Percentiles rank a stretch among this genome's conserved stretches.
Evolutionary conservation across 2,888 invertebrate genomes (phyloP).

Genomic region (Morpho achilles): DNA sequence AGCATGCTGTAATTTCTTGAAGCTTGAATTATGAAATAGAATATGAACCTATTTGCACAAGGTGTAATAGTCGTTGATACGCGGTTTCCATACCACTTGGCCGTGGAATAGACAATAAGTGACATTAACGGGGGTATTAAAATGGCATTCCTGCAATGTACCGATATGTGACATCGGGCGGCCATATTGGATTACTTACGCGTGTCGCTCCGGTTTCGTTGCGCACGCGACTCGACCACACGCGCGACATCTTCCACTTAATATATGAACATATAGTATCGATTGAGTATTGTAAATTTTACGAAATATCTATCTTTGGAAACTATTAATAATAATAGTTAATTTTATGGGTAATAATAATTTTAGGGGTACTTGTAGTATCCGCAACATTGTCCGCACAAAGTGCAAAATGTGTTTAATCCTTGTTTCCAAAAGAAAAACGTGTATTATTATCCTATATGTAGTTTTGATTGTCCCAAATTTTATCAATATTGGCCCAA

Average conservation of each 20-base stretch:
- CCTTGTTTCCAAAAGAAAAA: too few species aligned
- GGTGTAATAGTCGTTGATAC: constrained; percentile 21
- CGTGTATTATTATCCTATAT: too few species aligned
- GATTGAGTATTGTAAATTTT: constrained; percentile 1
- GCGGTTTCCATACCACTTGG: constrained; percentile 51
- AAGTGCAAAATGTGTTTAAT: too few species aligned
- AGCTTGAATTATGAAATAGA: constrained; percentile 3
- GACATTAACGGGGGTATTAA: constrained; percentile 72
- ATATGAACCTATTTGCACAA: constrained; percentile 4
- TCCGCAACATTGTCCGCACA: too few species aligned
- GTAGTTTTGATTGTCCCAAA: too few species aligned
- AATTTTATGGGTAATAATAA: too few species aligned
- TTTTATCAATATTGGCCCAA: too few species aligned
- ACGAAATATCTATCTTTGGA: too few species aligned
- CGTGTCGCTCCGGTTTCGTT: constrained; percentile 74
- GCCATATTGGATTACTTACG: constrained; percentile 76
- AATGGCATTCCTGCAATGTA: constrained; percentile 73
- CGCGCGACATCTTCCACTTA: constrained; percentile 64
- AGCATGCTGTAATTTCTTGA: background rate
- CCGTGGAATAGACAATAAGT: constrained; percentile 72
- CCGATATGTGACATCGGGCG: constrained; percentile 65
- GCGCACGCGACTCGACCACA: constrained; percentile 78
- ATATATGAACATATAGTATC: constrained; percentile 11
- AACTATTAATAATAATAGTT: too few species aligned
- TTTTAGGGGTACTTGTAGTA: too few species aligned